Evolutionary conservation across 1,140 invertebrate genomes (phyloP).

Genomic region (Lethocerus indicus): DNA sequence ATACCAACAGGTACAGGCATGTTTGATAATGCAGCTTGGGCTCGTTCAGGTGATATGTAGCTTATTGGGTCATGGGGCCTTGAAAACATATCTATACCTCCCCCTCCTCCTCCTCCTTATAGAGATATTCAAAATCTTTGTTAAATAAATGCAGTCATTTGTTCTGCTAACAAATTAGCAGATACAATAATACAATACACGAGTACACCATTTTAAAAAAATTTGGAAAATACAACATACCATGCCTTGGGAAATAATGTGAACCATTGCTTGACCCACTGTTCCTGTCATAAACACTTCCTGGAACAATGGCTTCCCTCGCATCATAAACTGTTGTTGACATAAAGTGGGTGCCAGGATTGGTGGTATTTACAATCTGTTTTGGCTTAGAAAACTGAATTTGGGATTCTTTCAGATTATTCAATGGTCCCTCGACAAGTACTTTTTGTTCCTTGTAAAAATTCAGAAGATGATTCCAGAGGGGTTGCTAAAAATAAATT

Average conservation of each 20-base stretch:
- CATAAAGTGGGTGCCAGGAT: constrained; percentile 95
- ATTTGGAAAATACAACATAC: constrained; percentile 10
- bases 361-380: constrained; percentile 81
- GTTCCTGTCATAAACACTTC: constrained; percentile 55
- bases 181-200: neutral
- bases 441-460: constrained; percentile 98
- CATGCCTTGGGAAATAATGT: constrained; percentile 24
- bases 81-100: constrained; percentile 35
- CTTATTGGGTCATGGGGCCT: constrained; percentile 78
- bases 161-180: too few relatives aligned
- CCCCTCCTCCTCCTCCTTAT: neutral
- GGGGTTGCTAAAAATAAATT: constrained; percentile 46
- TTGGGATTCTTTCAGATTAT: constrained; percentile 90
- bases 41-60: constrained; percentile 76
- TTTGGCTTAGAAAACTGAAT: constrained; percentile 97
- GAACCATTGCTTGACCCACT: constrained; percentile 23
- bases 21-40: constrained; percentile 55
- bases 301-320: constrained; percentile 74
- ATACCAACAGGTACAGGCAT: constrained; percentile 85
- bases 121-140: neutral
- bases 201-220: neutral
- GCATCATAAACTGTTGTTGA: constrained; percentile 88
- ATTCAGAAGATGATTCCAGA: constrained; percentile 96
- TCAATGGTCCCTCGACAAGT: constrained; percentile 92
- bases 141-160: neutral